These are phyloP conservation scores for Phoeniculus purpureus DNA, from an alignment of 2,797 vertebrate genomes.

Conservation along the genomic window DNA sequence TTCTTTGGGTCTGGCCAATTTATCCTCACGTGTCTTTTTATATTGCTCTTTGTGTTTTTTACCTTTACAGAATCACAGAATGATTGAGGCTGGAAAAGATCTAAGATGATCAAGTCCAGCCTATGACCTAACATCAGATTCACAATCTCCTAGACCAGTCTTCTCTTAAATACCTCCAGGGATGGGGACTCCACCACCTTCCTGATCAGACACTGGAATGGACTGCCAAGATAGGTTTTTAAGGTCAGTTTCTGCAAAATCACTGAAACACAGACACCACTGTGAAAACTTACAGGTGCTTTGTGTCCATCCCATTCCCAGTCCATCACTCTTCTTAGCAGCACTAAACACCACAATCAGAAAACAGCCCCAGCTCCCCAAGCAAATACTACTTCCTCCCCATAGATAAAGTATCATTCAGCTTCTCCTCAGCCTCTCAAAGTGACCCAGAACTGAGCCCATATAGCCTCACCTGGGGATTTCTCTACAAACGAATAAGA, in stretches of 20 bases:
- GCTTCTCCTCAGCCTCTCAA: not conserved
- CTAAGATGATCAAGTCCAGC: no score
- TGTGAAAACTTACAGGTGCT: not conserved
- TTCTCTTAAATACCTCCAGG: no score
- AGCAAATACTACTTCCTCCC: not conserved
- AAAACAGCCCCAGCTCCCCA: not conserved
- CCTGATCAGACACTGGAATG: no score
- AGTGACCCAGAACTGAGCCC: not conserved
- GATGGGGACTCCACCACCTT: no score
- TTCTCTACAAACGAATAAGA: not conserved
- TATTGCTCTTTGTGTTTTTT: not conserved
- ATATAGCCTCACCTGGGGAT: not conserved
- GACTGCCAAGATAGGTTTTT: not conserved
- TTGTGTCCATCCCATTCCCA: not conserved
- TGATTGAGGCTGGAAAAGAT: no score
- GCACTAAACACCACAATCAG: not conserved
- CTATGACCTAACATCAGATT: no score
- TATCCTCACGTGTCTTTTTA: not conserved
- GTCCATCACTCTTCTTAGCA: not conserved
- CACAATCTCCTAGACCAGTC: no score
- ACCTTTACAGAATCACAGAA: no score
- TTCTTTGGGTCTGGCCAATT: not conserved
- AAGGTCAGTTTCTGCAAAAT: not conserved
- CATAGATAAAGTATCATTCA: not conserved
- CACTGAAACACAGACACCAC: not conserved